Evolutionary conservation across 2,888 invertebrate species (phyloP).

Genomic region (Brenthis daphne): DNA sequence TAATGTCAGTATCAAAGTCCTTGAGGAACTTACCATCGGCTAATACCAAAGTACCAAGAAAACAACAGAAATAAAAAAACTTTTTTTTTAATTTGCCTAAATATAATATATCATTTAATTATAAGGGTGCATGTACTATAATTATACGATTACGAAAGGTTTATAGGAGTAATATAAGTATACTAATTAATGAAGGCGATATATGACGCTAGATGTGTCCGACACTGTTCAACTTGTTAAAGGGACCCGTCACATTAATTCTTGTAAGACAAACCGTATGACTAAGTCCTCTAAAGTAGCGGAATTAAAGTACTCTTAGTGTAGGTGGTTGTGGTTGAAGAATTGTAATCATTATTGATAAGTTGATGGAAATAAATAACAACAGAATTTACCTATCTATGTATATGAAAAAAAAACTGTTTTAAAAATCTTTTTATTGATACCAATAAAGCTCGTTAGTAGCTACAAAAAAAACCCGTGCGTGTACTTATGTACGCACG

Average conservation of each 20-base stretch:
- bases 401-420: no score
- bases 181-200: conserved; percentile 40
- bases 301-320: conserved; percentile 20
- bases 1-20: no score
- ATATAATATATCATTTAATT: conserved; percentile 9
- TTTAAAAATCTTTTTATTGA: no score
- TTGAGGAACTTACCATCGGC: no score
- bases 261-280: conserved; percentile 55
- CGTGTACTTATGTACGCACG: no score
- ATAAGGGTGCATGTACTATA: conserved; percentile 16
- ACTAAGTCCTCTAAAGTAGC: conserved; percentile 43
- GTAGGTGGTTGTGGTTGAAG: background rate
- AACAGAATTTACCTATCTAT: background rate
- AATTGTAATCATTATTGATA: no score
- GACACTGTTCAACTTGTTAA: conserved; percentile 58
- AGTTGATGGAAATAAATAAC: no score
- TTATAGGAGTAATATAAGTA: conserved; percentile 27
- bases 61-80: no score
- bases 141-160: conserved; percentile 30
- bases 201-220: conserved; percentile 52
- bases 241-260: conserved; percentile 58
- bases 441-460: no score
- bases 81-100: background rate
- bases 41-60: no score
- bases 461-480: no score